phyloP scores from a whole-genome alignment of 2,888 invertebrate genomes.

The Adineta ricciae region DNA sequence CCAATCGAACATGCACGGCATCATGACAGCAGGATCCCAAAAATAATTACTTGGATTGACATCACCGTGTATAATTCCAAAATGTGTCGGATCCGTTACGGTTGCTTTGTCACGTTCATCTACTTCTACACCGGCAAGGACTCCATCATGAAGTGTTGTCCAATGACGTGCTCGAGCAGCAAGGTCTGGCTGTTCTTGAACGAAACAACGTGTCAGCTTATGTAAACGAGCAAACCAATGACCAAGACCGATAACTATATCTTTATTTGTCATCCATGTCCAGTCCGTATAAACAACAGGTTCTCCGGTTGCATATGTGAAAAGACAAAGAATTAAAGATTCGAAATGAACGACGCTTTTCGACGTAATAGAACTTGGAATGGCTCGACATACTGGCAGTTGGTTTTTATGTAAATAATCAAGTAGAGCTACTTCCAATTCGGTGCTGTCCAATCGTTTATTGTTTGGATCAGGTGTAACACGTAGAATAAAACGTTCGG shows the following conservation, averaged over 20 bases:
- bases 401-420: not conserved
- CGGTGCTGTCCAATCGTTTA: not conserved
- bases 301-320: not conserved
- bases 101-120: not conserved
- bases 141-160: not conserved
- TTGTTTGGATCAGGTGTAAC: not conserved
- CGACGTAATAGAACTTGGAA: not conserved
- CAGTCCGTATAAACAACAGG: not conserved
- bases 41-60: not conserved
- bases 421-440: not conserved
- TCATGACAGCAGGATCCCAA: not conserved
- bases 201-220: not conserved
- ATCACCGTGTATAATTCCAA: not conserved
- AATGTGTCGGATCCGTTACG: not conserved
- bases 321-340: not conserved
- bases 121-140: not conserved
- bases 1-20: not conserved
- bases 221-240: not conserved
- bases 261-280: not conserved
- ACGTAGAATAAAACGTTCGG: not conserved
- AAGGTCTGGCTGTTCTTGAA: not conserved
- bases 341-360: not conserved
- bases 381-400: not conserved
- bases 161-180: not conserved
- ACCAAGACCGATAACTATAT: not conserved